Percentiles rank a stretch among this genome's conserved stretches.
Conservation (phyloP, 1,140 invertebrate genomes). For the Spodoptera frugiperda region DNA sequence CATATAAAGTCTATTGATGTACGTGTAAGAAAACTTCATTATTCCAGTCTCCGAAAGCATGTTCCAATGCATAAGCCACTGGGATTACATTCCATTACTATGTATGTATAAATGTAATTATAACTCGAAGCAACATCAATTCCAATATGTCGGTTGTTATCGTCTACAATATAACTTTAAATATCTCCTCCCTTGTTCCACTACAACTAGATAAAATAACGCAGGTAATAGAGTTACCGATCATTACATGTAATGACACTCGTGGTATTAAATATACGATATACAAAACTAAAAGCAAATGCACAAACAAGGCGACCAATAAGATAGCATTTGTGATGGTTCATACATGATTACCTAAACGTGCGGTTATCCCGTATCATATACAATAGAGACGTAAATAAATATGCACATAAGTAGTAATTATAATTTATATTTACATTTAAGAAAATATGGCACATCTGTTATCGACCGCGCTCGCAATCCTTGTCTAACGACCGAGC, state of each 20-base stretch:
- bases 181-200: conserved; percentile 34
- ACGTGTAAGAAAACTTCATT: background rate
- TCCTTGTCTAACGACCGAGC: conserved; percentile 57
- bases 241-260: conserved; percentile 48
- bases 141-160: conserved; percentile 12
- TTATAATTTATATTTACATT: conserved; percentile 86
- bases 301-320: conserved; percentile 77
- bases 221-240: conserved; percentile 50
- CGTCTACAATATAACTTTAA: conserved; percentile 40
- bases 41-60: conserved; percentile 24
- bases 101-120: conserved; percentile 30
- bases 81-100: conserved; percentile 23
- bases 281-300: conserved; percentile 83
- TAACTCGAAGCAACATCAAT: conserved; percentile 39
- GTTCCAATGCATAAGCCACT: background rate
- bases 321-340: conserved; percentile 74
- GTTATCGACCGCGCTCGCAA: conserved; percentile 76
- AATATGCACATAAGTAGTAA: conserved; percentile 81
- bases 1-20: conserved; percentile 25
- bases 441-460: conserved; percentile 86
- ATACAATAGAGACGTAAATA: conserved; percentile 78
- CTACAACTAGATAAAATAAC: conserved; percentile 49
- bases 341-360: conserved; percentile 65
- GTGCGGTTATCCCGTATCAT: conserved; percentile 65
- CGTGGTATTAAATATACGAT: conserved; percentile 63